phyloP scores from a whole-genome alignment of 2,113 vertebrate genomes.

The Agapornis roseicollis region DNA sequence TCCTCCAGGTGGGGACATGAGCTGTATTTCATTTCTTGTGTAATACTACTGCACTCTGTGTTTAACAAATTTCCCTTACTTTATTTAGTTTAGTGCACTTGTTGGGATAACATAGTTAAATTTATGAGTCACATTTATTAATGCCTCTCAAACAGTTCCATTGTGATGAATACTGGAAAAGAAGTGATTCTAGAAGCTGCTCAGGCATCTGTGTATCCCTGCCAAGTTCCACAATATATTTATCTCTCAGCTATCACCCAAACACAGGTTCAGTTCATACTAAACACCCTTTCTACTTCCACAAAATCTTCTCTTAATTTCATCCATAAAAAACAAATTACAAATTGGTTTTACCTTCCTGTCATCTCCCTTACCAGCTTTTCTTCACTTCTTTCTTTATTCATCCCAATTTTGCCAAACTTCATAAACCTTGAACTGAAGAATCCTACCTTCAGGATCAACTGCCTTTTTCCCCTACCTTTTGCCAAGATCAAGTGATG shows the following conservation, averaged over 20 bases:
- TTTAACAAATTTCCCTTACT: conserved; percentile 65
- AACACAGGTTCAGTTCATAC: conserved; percentile 64
- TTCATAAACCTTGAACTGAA: conserved; percentile 19
- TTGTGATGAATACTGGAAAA: conserved; percentile 62
- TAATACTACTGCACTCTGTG: background rate
- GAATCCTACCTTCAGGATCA: background rate
- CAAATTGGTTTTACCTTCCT: conserved; percentile 46
- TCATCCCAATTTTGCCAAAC: background rate
- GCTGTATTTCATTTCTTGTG: conserved; percentile 49
- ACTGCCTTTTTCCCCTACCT: background rate
- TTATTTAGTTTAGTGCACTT: conserved; percentile 62
- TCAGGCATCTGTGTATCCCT: conserved; percentile 30
- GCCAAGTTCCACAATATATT: conserved; percentile 70
- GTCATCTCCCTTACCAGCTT: background rate
- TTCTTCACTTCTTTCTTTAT: conserved; percentile 13
- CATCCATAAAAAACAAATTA: conserved; percentile 50
- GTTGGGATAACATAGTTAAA: conserved; percentile 62
- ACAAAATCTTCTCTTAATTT: conserved; percentile 42
- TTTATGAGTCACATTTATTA: conserved; percentile 68
- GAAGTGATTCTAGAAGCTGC: conserved; percentile 54
- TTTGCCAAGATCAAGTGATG: background rate
- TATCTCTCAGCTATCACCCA: conserved; percentile 70
- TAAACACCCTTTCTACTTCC: conserved; percentile 39
- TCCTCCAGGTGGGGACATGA: conserved; percentile 2
- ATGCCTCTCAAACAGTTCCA: conserved; percentile 54